phyloP scores from a whole-genome alignment of 30 jellyfish, hydroid and myxozoan species.

The Aurelia sp. region DNA sequence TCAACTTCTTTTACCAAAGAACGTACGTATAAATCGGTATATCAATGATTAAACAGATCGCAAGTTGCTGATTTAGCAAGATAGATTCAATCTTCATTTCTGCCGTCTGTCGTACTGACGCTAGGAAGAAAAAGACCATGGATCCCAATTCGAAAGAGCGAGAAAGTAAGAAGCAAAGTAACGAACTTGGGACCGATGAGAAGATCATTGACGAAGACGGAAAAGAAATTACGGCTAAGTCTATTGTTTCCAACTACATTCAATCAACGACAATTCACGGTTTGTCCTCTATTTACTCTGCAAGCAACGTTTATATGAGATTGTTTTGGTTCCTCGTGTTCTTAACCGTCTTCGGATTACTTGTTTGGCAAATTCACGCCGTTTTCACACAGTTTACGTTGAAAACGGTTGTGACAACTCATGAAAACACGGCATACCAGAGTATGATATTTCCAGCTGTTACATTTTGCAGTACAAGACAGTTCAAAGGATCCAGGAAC shows the following conservation, averaged over 20 bases:
- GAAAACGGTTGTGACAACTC: background rate
- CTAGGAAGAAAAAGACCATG: too few relatives aligned
- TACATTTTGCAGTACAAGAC: background rate
- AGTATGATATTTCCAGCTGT: background rate
- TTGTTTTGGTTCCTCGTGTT: background rate
- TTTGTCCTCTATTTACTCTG: background rate
- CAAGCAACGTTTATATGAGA: background rate
- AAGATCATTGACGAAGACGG: too few relatives aligned
- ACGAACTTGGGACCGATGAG: too few relatives aligned
- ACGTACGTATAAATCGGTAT: too few relatives aligned
- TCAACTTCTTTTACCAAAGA: too few relatives aligned
- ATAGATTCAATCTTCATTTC: too few relatives aligned
- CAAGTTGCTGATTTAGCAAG: too few relatives aligned
- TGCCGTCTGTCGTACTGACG: too few relatives aligned
- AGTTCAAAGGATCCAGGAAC: too few relatives aligned
- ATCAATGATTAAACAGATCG: too few relatives aligned
- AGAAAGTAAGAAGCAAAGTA: too few relatives aligned
- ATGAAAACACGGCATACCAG: background rate
- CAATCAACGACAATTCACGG: conserved; percentile 1
- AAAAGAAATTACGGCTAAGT: background rate
- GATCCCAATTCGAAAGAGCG: too few relatives aligned
- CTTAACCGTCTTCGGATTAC: background rate
- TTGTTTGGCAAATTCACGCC: background rate
- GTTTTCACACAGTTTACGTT: background rate
- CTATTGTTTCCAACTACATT: background rate